Evolutionary conservation across 2,113 vertebrate genomes (phyloP), one percentile per base, ranked within the genome.

Genomic region (Protobothrops mucrosquamatus): DNA sequence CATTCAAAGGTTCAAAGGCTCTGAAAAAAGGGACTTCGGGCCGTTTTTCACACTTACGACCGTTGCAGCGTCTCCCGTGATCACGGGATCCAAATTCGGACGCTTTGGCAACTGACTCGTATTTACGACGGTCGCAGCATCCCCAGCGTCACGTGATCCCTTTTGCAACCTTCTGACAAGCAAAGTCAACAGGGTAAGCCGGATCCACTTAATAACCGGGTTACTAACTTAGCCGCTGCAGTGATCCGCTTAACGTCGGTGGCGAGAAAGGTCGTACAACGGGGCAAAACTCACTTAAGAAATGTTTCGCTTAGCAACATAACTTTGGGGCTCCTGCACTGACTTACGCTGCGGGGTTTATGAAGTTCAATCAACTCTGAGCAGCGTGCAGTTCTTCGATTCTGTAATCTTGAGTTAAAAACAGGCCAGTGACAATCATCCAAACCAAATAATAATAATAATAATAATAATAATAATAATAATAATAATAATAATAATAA

Each of bases 101-200:
- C 26, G 3, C 3, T 29, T 12, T 12, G 59, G 59, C 59, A 64
- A 29, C 59, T 4, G 61, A 5, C 61, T 64, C 61, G 1, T 29
- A 29, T 64, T 29, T 64, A 29, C 4, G 61, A 29, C 26, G 3
- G 26, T 64, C 9, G 1, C 59, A 26, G 59, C 3, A 1, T 3
- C 3, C 3, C 26, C 0, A 0, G 26, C 3, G 26, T 64, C 11
- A 64, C 26, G 3, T 4, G 59, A 61, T 29, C 8, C 8, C 24
- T 24, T 59, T 59, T 2, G 57, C 2, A 7, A 24, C 23, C 4
- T 55, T 55, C 20, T 22, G 55, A 22, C 20, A 24, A 64, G 61
- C 26, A 29, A 64, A 64, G 26, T 29, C 61, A 61, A 1, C 7
- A 0, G 57, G 57, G 57, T 1, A 46, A 26, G 57, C 8, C 57